These are phyloP conservation scores for Gallinago solitaria DNA, from an alignment of 2,797 vertebrate species.

Conservation along the genomic window DNA sequence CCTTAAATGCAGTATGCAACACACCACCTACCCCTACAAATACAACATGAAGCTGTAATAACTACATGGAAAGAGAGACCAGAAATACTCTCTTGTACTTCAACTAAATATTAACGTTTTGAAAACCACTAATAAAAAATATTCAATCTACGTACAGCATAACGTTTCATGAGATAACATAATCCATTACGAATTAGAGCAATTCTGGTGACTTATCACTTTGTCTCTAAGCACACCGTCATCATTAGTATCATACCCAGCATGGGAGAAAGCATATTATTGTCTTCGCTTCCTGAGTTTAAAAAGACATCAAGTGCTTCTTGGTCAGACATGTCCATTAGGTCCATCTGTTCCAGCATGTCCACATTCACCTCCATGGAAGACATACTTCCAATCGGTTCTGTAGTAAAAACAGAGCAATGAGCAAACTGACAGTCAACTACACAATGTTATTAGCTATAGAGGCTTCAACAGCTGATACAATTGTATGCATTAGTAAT, in stretches of 20 bases:
- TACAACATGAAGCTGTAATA: background rate
- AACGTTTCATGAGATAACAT: background rate
- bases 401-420: constrained; percentile 50
- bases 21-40: background rate
- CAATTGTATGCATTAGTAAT: background rate
- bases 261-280: constrained; percentile 82
- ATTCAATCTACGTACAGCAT: background rate
- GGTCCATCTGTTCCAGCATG: constrained; percentile 92
- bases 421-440: background rate
- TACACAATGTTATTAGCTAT: background rate
- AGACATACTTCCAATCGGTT: constrained; percentile 89
- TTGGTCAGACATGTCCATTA: constrained; percentile 91
- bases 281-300: constrained; percentile 88
- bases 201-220: background rate
- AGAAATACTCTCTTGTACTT: background rate
- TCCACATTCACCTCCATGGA: constrained; percentile 89
- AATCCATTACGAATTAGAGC: background rate
- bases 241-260: constrained; percentile 76
- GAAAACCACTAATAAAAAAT: background rate
- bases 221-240: background rate
- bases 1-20: background rate
- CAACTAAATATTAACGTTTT: background rate
- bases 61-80: background rate
- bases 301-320: constrained; percentile 98
- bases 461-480: background rate